Conservation (phyloP, 2,113 vertebrate genomes). For the Probosciger aterrimus region DNA sequence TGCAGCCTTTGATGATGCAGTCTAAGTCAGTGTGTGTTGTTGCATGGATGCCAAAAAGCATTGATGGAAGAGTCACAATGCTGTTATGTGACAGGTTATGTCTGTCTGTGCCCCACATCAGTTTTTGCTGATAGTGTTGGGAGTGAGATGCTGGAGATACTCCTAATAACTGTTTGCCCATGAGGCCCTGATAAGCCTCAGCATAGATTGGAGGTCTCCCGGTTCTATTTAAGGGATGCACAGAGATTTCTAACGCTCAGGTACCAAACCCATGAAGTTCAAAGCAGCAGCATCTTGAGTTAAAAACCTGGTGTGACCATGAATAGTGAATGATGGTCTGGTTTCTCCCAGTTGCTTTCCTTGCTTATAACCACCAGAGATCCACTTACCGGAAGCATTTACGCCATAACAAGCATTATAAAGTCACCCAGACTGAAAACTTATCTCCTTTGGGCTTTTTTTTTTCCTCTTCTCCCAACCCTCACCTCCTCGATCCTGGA, state of each 20-base stretch:
- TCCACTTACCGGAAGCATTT: not conserved
- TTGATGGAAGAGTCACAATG: not conserved
- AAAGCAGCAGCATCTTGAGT: not conserved
- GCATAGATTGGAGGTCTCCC: not conserved
- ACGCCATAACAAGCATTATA: not conserved
- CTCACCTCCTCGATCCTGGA: not conserved
- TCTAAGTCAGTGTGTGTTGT: not conserved
- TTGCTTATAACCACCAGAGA: not conserved
- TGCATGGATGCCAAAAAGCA: not conserved
- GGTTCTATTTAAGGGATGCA: not conserved
- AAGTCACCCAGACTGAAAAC: not conserved
- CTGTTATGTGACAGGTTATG: not conserved
- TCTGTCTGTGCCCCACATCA: not conserved
- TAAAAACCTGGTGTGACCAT: not conserved
- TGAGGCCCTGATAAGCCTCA: not conserved
- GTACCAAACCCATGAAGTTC: not conserved
- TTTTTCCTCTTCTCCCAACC: accelerated
- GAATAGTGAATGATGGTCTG: not conserved
- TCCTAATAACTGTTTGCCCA: not conserved
- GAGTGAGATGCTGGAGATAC: not conserved
- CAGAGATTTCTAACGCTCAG: not conserved
- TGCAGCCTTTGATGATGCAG: not conserved
- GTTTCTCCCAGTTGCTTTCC: not conserved
- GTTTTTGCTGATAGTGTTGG: not conserved
- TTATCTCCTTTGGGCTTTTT: not conserved